phyloP scores from a whole-genome alignment of 2,797 vertebrate species.

The Molossus molossus region DNA sequence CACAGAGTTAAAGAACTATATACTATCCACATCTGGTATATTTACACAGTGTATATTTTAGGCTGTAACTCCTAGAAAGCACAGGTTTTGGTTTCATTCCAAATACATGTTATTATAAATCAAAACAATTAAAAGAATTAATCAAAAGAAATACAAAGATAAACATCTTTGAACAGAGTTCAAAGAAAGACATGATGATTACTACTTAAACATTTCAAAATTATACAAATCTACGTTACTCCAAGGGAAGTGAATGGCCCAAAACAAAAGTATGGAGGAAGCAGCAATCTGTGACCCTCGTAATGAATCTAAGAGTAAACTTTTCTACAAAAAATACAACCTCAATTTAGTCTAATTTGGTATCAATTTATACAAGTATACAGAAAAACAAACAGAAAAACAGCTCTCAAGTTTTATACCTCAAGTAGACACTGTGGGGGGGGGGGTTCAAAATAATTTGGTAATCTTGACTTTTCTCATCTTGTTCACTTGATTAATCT shows the following conservation, averaged over 20 bases:
- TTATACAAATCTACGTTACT: constrained; percentile 48
- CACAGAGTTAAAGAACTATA: neutral
- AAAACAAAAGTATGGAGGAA: neutral
- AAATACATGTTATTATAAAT: constrained; percentile 56
- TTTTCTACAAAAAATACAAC: constrained; percentile 55
- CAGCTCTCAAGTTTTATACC: neutral
- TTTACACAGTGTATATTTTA: constrained; percentile 55
- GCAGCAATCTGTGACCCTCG: neutral
- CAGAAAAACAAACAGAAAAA: neutral
- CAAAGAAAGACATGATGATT: neutral
- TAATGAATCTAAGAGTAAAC: constrained; percentile 58
- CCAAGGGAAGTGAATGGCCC: constrained; percentile 49
- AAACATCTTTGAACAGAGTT: constrained; percentile 41
- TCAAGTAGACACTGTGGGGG: neutral
- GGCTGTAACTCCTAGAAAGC: constrained; percentile 50
- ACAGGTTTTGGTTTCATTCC: constrained; percentile 67
- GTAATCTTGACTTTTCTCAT: neutral
- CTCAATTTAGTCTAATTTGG: constrained; percentile 19
- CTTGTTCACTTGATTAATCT: constrained; percentile 20
- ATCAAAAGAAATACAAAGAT: constrained; percentile 64
- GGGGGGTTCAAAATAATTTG: constrained; percentile 1
- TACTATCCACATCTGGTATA: neutral
- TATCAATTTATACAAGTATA: constrained; percentile 16
- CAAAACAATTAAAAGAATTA: constrained; percentile 65
- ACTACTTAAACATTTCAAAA: constrained; percentile 73